These are phyloP conservation scores for Carcina quercana DNA, from an alignment of 2,888 invertebrate species.

Conservation along the genomic window DNA sequence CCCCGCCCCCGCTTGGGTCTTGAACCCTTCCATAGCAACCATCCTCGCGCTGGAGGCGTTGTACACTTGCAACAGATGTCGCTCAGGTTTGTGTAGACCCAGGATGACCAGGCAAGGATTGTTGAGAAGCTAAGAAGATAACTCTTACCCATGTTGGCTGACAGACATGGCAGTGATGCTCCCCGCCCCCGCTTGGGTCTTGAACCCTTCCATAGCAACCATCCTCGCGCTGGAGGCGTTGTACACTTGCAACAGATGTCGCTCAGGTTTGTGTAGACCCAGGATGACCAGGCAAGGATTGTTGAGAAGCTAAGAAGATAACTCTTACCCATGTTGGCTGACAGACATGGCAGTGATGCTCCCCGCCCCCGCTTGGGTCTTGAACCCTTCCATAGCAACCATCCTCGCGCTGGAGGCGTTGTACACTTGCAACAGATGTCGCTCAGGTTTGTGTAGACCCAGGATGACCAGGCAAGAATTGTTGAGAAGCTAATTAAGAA, in stretches of 20 bases:
- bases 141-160: conserved; percentile 42
- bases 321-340: conserved; percentile 42
- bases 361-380: conserved; percentile 15
- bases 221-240: conserved; percentile 32
- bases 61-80: conserved; percentile 28
- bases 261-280: conserved; percentile 28
- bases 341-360: conserved; percentile 34
- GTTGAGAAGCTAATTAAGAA: not conserved
- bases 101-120: conserved; percentile 34
- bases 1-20: conserved; percentile 15
- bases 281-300: conserved; percentile 34
- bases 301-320: conserved; percentile 42
- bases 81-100: conserved; percentile 28
- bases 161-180: conserved; percentile 34
- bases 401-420: conserved; percentile 32
- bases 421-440: conserved; percentile 28
- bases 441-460: conserved; percentile 29
- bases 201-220: conserved; percentile 36
- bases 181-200: conserved; percentile 15
- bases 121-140: conserved; percentile 42
- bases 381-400: conserved; percentile 36
- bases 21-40: conserved; percentile 36
- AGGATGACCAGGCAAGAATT: conserved; percentile 17
- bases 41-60: conserved; percentile 32
- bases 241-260: conserved; percentile 28